Base-by-base conservation (phyloP, 2,888 invertebrate species). In the Eupithecia vulgata region DNA sequence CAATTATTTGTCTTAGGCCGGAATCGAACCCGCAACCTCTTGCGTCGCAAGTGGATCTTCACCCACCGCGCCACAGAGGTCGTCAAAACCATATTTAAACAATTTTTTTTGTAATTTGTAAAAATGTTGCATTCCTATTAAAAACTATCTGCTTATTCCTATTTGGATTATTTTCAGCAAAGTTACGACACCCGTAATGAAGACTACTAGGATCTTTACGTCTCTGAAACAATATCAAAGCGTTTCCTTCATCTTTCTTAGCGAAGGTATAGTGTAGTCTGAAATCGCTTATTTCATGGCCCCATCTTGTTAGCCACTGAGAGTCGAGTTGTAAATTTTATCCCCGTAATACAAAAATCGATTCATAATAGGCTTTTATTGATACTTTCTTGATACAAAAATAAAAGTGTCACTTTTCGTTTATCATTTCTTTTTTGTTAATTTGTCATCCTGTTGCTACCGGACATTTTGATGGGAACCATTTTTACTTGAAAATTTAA, bases 261-360 rank as follows among this genome's bases (percentile, higher is more conserved):
- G 21, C 25, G 13, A 25, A 25, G 25, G 12, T 21, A 57, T 40
- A n/a, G 7, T 35, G 3, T n/a, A n/a, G n/a, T 48, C 35, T 15
- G 15, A 57, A 59, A 37, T 45, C 81, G 80, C 80, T 15, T 0
- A 73, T 83, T 81, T 80, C 30, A 61, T 86, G 81, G 82, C 87
- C 84, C 68, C 48, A 67, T 62, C 79, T 81, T 76, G 80, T 82
- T 81, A 81, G 79, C 79, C 76, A 81, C 80, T 81, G 83, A 84
- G 80, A 80, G 78, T 72, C 80, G 73, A 85, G 87, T 87, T 81
- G 82, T 79, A 81, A 81, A 79, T 82, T 79, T 73, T 80, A 37
- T 81, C 76, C 77, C 67, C 71, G 76, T 80, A 76, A 78, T 75
- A 80, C 80, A 76, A 81, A 82, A 81, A 83, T 82, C 79, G 73